These are phyloP conservation scores for Sinotaia quadrata DNA, from an alignment of 2,888 invertebrate species.

Conservation along the genomic window DNA sequence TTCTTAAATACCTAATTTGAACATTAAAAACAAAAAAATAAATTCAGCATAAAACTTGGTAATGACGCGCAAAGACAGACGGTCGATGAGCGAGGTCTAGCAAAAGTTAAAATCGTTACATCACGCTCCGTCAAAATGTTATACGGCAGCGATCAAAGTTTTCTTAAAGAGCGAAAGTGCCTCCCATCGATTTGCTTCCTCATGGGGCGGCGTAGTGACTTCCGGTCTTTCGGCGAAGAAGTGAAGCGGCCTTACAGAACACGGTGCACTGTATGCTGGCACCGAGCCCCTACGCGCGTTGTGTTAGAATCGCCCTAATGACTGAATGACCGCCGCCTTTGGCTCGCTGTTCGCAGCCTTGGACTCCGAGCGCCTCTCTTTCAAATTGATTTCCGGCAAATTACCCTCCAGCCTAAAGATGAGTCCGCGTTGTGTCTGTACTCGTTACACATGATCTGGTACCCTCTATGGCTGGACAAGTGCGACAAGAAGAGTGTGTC, in stretches of 20 bases:
- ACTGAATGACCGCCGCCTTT: not conserved
- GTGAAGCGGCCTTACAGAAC: conserved; percentile 11
- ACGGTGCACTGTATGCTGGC: conserved; percentile 12
- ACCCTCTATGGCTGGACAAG: too few relatives aligned
- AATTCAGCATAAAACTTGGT: too few relatives aligned
- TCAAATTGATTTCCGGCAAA: not conserved
- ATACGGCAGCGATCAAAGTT: not conserved
- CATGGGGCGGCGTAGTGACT: conserved; percentile 15
- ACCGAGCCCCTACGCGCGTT: not conserved
- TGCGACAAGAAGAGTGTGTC: too few relatives aligned
- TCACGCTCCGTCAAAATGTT: not conserved
- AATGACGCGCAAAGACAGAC: too few relatives aligned
- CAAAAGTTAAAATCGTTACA: not conserved
- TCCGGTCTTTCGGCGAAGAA: conserved; percentile 14
- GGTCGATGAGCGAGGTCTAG: not conserved
- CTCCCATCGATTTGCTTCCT: conserved; percentile 21
- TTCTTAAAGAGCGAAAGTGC: not conserved
- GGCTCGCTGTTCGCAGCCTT: not conserved
- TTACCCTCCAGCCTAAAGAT: too few relatives aligned
- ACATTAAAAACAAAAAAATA: too few relatives aligned
- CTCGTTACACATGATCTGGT: too few relatives aligned
- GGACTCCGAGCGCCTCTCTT: not conserved
- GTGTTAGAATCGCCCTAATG: conserved; percentile 23
- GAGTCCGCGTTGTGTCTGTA: too few relatives aligned
- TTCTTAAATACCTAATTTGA: not conserved